Conservation (phyloP, 2,797 vertebrate genomes). For the Karalla daura region DNA sequence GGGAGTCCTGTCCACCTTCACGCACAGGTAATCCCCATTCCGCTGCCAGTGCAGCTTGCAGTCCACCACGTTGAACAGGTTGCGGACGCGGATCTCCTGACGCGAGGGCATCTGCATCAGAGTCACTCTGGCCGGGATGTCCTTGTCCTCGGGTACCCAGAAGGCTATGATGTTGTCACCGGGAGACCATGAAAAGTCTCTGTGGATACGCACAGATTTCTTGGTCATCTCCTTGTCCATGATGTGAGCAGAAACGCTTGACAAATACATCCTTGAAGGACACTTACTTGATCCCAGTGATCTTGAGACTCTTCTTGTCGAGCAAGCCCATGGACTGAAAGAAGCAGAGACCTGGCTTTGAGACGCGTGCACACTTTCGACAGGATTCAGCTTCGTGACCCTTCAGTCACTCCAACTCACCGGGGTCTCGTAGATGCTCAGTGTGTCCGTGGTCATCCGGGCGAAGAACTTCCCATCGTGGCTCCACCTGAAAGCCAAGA, state of each 20-base stretch:
- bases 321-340: slow-evolving; percentile 96
- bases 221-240: not conserved
- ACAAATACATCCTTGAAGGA: not conserved
- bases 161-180: slow-evolving; percentile 99
- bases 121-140: slow-evolving; percentile 97
- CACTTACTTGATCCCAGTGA: slow-evolving; percentile 95
- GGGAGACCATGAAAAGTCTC: slow-evolving; percentile 99
- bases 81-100: slow-evolving; percentile 97
- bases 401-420: slow-evolving; percentile 80
- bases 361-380: not conserved
- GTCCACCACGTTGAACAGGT: slow-evolving; percentile 97
- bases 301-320: slow-evolving; percentile 99
- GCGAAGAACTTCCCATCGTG: slow-evolving; percentile 99
- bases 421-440: slow-evolving; percentile 98
- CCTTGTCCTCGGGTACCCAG: slow-evolving; percentile 99
- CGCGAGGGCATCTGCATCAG: slow-evolving; percentile 96
- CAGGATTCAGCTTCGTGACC: not conserved
- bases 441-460: slow-evolving; percentile 94
- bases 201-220: slow-evolving; percentile 60
- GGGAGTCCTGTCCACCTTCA: slow-evolving; percentile 97
- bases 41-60: slow-evolving; percentile 99
- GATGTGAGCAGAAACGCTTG: not conserved
- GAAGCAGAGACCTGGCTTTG: slow-evolving; percentile 29
- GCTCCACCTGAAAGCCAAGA: slow-evolving; percentile 89
- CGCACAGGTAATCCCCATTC: slow-evolving; percentile 96